Evolutionary conservation across 2,888 invertebrate genomes (phyloP).

Genomic region (Nudaria mundana): DNA sequence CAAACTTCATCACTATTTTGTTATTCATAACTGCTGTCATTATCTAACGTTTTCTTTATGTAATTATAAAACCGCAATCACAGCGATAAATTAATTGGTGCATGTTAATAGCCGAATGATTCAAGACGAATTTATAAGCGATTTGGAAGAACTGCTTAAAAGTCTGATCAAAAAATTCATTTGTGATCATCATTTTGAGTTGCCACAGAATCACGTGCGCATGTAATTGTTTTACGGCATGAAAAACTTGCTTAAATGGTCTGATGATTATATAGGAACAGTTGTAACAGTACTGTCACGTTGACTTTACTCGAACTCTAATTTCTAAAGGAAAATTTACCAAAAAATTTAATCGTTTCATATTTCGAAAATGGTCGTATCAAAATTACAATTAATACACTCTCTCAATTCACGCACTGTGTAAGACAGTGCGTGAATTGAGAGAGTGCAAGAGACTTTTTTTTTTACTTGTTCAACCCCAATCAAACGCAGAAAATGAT

Average conservation of each 20-base stretch:
- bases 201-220: constrained; percentile 8
- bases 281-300: neutral
- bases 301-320: too few species aligned
- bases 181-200: constrained; percentile 14
- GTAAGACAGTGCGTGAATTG: too few species aligned
- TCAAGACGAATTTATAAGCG: constrained; percentile 26
- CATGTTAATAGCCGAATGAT: constrained; percentile 25
- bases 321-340: neutral
- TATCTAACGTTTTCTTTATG: constrained; percentile 12
- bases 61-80: constrained; percentile 19
- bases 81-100: constrained; percentile 26
- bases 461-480: too few species aligned
- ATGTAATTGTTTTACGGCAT: neutral
- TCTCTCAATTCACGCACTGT: too few species aligned
- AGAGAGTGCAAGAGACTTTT: too few species aligned
- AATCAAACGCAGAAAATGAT: too few species aligned
- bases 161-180: constrained; percentile 19
- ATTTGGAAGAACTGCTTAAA: constrained; percentile 25
- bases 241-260: neutral
- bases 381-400: too few species aligned
- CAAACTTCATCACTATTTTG: constrained; percentile 16
- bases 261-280: neutral
- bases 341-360: too few species aligned
- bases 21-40: constrained; percentile 22
- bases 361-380: too few species aligned